phyloP scores from a whole-genome alignment of 1,140 invertebrate genomes.

The Ooceraea biroi region DNA sequence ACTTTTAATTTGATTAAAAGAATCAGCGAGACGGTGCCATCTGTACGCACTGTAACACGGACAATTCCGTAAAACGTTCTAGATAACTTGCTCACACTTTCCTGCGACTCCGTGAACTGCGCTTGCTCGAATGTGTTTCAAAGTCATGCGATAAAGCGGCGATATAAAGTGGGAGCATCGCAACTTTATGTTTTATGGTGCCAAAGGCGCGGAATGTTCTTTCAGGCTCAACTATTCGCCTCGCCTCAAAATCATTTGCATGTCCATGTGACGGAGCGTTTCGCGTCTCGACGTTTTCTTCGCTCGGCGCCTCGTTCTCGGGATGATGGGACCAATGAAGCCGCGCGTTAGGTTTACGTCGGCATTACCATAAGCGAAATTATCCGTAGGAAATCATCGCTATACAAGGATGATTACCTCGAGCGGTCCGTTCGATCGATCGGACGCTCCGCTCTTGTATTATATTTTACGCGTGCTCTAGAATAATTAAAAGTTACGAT shows the following conservation, averaged over 20 bases:
- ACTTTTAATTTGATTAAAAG: constrained; percentile 20
- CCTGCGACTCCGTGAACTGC: constrained; percentile 34
- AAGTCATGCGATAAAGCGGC: constrained; percentile 47
- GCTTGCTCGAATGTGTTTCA: constrained; percentile 35
- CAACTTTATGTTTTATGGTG: constrained; percentile 36
- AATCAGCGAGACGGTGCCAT: constrained; percentile 1
- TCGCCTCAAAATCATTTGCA: constrained; percentile 41
- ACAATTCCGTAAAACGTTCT: neutral
- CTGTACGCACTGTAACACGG: neutral
- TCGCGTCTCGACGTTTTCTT: no score
- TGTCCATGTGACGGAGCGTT: neutral
- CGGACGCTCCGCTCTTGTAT: no score
- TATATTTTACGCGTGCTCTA: neutral
- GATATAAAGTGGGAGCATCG: constrained; percentile 24
- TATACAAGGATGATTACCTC: constrained; percentile 48
- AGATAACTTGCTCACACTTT: constrained; percentile 16
- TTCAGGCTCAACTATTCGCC: constrained; percentile 14
- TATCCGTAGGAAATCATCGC: constrained; percentile 38
- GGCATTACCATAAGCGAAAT: constrained; percentile 40
- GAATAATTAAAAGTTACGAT: constrained; percentile 36
- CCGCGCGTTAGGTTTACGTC: constrained; percentile 15
- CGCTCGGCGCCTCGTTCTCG: neutral
- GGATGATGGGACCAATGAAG: constrained; percentile 11
- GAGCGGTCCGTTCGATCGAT: constrained; percentile 44
- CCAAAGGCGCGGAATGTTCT: constrained; percentile 14